Evolutionary conservation across 2,888 invertebrate species (phyloP), one percentile per base, ranked within the genome.

Genomic region (Ceraclea dissimilis): DNA sequence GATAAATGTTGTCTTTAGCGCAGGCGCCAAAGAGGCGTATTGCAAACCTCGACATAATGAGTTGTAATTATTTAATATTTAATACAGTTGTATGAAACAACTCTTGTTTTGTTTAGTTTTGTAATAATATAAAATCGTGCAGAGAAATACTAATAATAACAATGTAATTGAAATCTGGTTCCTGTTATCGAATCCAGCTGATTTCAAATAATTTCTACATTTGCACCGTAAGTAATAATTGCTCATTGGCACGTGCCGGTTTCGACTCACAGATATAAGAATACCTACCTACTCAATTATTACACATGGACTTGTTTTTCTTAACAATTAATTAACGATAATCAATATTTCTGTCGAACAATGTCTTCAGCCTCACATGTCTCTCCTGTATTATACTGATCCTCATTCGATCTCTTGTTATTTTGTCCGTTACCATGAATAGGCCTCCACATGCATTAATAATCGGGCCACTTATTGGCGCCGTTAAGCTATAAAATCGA

Each of bases 21-120:
- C 26, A 39, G 39, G 39, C 39, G 39, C 39, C 39, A 16, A 39
- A 39, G 39, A 39, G 39, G 39, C 39, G 39, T 39, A n/a, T n/a
- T 39, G 13, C 5, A n/a, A n/a, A 4, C 39, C 2, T n/a, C 39
- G 16, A 39, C n/a, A 13, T 39, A 39, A 39, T 39, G 39, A 39
- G 39, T 39, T 39, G 39, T 39, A 39, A n/a, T 39, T n/a, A n/a
- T 39, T 39, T 39, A 5, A 39, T 39, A 39, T 39, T 39, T 39
- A 16, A 39, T 39, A 39, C 39, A 39, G 13, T 39, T 5, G 16
- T n/a, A 39, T 39, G 4, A 39, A 8, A 39, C 13, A 39, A 39
- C 2, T 39, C 4, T 39, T 13, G 13, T 39, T 16, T n/a, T 16
- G 26, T 26, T 26, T 26, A 26, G 10, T 26, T 10, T 10, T 6